Evolutionary conservation across 2,888 invertebrate genomes (phyloP), one percentile per base, ranked within the genome.

Genomic region (Graphium colonna): DNA sequence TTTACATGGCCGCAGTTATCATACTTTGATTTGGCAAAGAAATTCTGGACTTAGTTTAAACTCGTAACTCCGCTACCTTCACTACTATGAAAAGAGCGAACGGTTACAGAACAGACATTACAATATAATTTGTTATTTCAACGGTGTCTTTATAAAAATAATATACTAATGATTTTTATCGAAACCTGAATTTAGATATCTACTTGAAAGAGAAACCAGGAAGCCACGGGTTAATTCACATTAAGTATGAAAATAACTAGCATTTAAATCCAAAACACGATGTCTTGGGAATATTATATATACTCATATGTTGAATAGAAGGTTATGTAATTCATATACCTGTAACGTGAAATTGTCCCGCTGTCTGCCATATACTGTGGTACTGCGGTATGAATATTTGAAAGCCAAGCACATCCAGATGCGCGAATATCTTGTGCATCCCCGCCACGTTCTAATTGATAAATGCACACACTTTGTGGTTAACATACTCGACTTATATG

Each of bases 351-450:
- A 18, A n/a, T 39, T n/a, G 10, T 36, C 3, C 12, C 9, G 1
- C 47, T 52, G 38, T 18, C 1, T 5, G n/a, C 3, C 5, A 10
- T 53, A 44, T 9, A 5, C 53, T 53, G 40, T 48, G 49, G 28
- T 33, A 49, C 17, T 53, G 49, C 53, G 39, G 53, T 44, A 49
- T 49, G 13, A 18, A 13, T 15, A 39, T 53, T 49, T 44, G 53
- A 49, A 53, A 44, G 53, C 53, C 40, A 40, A 49, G 53, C 53
- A 49, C 39, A 49, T 53, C 44, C 33, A 44, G 40, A 44, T 44
- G 53, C 48, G 48, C 48, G 43, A 48, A 53, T 48, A 49, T 18
- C 17, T 38, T 15, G 43, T 28, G 28, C 33, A 47, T 42, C 31
- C 31, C 48, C n/a, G 53, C 48, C 43, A 49, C 18, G 33, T 31